Percentiles rank a stretch among this genome's conserved stretches.
Conservation (phyloP, 2,113 vertebrate genomes). For the Crotalus viridis region DNA sequence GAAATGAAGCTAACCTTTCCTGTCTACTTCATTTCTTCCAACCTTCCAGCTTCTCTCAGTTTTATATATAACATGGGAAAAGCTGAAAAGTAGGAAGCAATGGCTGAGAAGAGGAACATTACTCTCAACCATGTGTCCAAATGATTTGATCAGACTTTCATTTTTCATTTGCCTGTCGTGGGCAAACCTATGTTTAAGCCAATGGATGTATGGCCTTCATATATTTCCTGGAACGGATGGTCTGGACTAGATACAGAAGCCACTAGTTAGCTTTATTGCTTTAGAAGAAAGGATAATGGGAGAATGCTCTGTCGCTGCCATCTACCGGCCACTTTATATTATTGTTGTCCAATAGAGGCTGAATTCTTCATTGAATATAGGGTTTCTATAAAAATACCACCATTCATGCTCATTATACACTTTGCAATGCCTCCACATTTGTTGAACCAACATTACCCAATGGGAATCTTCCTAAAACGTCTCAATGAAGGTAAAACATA, state of each 20-base stretch:
- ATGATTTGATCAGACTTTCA: background rate
- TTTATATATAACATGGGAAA: background rate
- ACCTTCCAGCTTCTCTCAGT: background rate
- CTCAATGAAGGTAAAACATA: background rate
- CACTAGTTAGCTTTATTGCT: background rate
- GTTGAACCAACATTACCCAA: background rate
- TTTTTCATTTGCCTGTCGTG: no score
- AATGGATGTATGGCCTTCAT: background rate
- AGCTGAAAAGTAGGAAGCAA: background rate
- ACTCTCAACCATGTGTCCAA: no score
- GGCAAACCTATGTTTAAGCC: background rate
- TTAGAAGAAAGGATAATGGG: background rate
- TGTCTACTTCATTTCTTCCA: background rate
- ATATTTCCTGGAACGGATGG: background rate
- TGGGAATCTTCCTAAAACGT: background rate
- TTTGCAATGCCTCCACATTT: background rate
- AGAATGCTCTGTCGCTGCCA: background rate
- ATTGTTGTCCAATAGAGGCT: background rate
- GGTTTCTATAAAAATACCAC: background rate
- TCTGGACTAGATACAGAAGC: accelerated
- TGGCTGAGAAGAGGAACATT: background rate
- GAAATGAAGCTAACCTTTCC: background rate
- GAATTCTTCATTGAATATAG: background rate
- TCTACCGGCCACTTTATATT: background rate
- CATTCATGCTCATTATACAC: background rate